Conservation (phyloP, 2,888 invertebrate genomes). For the Drosophila anomalata region DNA sequence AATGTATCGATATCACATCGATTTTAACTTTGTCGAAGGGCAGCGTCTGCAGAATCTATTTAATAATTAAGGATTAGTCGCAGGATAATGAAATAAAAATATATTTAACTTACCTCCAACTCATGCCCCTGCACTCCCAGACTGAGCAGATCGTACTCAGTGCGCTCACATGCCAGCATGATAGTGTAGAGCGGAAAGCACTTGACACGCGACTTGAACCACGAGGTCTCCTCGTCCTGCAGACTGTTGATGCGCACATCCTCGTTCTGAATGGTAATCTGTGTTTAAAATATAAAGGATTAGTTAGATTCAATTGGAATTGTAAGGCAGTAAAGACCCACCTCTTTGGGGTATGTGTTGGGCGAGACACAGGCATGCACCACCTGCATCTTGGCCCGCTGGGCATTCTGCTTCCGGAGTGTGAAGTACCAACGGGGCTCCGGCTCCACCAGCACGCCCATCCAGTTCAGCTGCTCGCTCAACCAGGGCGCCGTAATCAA, state of each 20-base stretch:
- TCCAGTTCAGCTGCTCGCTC: slow-evolving; percentile 89
- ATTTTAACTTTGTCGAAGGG: slow-evolving; percentile 83
- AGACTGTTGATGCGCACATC: slow-evolving; percentile 85
- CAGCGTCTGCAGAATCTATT: slow-evolving; percentile 83
- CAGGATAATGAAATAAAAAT: not conserved
- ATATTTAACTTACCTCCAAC: slow-evolving; percentile 79
- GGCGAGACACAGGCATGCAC: slow-evolving; percentile 93
- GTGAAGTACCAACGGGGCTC: slow-evolving; percentile 91
- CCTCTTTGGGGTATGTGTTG: slow-evolving; percentile 90
- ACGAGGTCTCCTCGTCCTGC: slow-evolving; percentile 85
- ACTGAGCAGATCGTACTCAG: slow-evolving; percentile 88
- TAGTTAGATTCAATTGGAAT: not conserved
- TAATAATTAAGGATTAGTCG: slow-evolving; percentile 5
- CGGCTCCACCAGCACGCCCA: slow-evolving; percentile 90
- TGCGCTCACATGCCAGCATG: slow-evolving; percentile 90
- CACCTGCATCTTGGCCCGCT: slow-evolving; percentile 86
- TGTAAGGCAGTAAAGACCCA: slow-evolving; percentile 66
- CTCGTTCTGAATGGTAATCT: slow-evolving; percentile 85
- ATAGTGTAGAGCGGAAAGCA: slow-evolving; percentile 94
- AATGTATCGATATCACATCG: slow-evolving; percentile 83
- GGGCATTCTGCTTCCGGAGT: slow-evolving; percentile 86
- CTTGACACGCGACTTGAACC: slow-evolving; percentile 90
- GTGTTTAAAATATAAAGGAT: not conserved
- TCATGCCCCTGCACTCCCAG: slow-evolving; percentile 85
- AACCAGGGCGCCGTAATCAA: slow-evolving; percentile 89